phyloP scores from a whole-genome alignment of 2,797 vertebrate species.

The Periophthalmus magnuspinnatus region DNA sequence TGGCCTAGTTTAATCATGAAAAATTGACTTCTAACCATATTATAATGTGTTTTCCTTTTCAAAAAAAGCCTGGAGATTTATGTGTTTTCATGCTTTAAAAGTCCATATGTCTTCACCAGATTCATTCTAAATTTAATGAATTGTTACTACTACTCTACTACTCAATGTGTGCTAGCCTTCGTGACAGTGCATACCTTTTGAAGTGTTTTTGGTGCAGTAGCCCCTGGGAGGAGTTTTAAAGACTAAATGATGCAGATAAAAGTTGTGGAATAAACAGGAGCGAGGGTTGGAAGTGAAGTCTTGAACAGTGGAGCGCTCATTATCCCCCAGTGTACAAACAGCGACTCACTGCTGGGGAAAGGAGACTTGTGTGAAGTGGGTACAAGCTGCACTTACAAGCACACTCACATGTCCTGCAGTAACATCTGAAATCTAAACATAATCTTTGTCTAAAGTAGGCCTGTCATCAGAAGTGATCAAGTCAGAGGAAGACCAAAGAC shows the following conservation, averaged over 20 bases:
- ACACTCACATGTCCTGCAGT: not conserved
- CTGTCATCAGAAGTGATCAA: too few relatives aligned
- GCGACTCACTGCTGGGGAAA: conserved; percentile 16
- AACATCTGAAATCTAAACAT: not conserved
- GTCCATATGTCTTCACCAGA: too few relatives aligned
- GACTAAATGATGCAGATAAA: conserved; percentile 17
- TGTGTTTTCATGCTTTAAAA: too few relatives aligned
- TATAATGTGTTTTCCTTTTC: too few relatives aligned
- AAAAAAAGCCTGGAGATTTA: too few relatives aligned
- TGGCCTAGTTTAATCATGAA: too few relatives aligned
- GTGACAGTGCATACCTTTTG: not conserved
- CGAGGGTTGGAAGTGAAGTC: conserved; percentile 9
- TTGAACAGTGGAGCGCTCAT: conserved; percentile 24
- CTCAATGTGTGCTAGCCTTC: not conserved
- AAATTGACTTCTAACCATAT: too few relatives aligned
- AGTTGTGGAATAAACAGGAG: conserved; percentile 7
- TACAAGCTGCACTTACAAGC: conserved; percentile 3
- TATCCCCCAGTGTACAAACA: conserved; percentile 24
- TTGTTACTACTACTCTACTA: too few relatives aligned
- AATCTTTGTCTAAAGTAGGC: not conserved
- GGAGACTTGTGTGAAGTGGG: conserved; percentile 17
- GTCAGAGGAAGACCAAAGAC: too few relatives aligned
- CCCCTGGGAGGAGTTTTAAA: conserved; percentile 27
- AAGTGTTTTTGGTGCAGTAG: conserved; percentile 6
- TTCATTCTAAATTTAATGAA: too few relatives aligned